These are phyloP conservation scores for Timema cristinae DNA, from an alignment of 2,888 invertebrate species.

Conservation along the genomic window DNA sequence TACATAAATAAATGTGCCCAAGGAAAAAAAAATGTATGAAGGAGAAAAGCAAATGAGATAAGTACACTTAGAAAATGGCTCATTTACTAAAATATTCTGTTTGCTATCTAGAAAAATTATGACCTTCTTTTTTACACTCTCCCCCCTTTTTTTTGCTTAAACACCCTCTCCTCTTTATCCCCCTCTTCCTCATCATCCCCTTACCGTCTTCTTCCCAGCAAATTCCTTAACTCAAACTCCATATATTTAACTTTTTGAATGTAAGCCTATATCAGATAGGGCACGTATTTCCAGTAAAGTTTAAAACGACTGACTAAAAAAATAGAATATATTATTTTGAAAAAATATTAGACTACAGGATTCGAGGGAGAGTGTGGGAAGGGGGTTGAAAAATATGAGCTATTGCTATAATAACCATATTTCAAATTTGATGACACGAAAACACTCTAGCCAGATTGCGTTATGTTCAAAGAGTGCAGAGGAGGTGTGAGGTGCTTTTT, in stretches of 20 bases:
- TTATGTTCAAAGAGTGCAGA: background rate
- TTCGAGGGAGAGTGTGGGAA: background rate
- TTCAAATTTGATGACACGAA: slow-evolving; percentile 13
- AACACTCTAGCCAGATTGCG: slow-evolving; percentile 6
- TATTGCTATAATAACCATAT: slow-evolving; percentile 10
- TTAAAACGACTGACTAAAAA: too few relatives aligned
- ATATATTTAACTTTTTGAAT: slow-evolving; percentile 5
- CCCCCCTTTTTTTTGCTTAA: background rate
- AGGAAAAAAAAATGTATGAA: background rate
- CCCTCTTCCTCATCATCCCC: slow-evolving; percentile 16
- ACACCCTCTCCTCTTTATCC: slow-evolving; percentile 12
- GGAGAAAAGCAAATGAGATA: slow-evolving; percentile 17
- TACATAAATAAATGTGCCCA: too few relatives aligned
- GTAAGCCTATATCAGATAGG: slow-evolving; percentile 12
- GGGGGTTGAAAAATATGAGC: slow-evolving; percentile 1
- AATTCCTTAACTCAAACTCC: slow-evolving; percentile 17
- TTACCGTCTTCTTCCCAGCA: slow-evolving; percentile 8
- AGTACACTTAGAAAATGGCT: slow-evolving; percentile 28
- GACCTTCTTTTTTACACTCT: slow-evolving; percentile 19
- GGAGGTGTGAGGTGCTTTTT: background rate
- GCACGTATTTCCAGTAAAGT: background rate
- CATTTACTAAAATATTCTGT: slow-evolving; percentile 30
- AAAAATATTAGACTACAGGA: too few relatives aligned
- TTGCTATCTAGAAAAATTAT: slow-evolving; percentile 30
- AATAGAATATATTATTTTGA: too few relatives aligned